These are phyloP conservation scores for Linyphia triangularis DNA, from an alignment of 2,888 invertebrate species.

Conservation along the genomic window DNA sequence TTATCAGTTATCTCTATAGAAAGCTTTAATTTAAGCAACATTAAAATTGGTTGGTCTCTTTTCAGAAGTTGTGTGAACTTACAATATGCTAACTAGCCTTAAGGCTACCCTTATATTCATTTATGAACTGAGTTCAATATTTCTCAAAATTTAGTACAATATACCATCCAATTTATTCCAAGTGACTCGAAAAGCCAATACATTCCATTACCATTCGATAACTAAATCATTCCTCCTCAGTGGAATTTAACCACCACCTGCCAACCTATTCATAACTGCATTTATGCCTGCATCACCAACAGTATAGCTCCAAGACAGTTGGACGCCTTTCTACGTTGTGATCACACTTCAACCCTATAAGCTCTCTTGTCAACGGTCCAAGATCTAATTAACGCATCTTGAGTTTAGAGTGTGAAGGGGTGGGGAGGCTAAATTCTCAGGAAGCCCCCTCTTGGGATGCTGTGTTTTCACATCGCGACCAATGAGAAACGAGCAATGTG, in stretches of 20 bases:
- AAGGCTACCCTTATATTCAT: too few species aligned
- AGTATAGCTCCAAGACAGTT: not conserved
- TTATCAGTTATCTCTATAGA: too few species aligned
- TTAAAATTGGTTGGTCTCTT: too few species aligned
- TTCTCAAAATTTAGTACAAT: too few species aligned
- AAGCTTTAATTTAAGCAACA: too few species aligned
- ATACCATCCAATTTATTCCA: too few species aligned
- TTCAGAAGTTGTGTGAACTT: too few species aligned
- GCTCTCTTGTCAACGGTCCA: constrained; percentile 19
- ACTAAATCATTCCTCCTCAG: not conserved
- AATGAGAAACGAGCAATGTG: constrained; percentile 50
- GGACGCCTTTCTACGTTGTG: not conserved
- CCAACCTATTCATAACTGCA: constrained; percentile 3
- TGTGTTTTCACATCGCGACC: constrained; percentile 47
- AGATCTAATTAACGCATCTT: constrained; percentile 64
- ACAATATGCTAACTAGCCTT: too few species aligned
- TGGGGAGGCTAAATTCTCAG: constrained; percentile 31
- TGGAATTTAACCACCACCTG: constrained; percentile 19
- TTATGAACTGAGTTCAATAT: too few species aligned
- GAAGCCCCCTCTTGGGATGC: constrained; percentile 25
- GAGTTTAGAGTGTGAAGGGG: constrained; percentile 12
- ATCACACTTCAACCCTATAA: constrained; percentile 29
- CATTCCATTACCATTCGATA: not conserved
- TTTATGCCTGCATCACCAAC: not conserved
- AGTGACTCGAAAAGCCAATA: not conserved